Evolutionary conservation across 2,797 vertebrate species (phyloP).

Genomic region (Leptoclinus maculatus): DNA sequence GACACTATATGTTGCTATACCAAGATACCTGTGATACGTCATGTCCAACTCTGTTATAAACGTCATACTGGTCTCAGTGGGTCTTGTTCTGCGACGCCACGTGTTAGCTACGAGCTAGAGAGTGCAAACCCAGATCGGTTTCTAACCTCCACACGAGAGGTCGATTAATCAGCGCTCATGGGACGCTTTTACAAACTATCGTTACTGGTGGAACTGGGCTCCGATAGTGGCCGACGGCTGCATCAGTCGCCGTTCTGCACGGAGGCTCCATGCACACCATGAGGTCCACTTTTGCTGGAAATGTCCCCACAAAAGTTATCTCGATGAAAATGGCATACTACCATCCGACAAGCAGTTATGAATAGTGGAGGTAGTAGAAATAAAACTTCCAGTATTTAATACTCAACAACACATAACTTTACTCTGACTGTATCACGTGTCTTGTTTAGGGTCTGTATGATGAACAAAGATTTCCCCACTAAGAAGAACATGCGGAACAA

Average conservation of each 20-base stretch:
- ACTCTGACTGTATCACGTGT: not conserved
- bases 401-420: not conserved
- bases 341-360: not conserved
- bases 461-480: not conserved
- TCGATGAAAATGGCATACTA: not conserved
- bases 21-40: not conserved
- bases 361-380: not conserved
- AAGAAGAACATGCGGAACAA: not conserved
- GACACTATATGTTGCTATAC: not conserved
- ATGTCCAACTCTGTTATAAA: accelerated
- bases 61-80: not conserved
- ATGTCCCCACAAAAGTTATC: too few relatives aligned
- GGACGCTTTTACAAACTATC: not conserved
- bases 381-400: not conserved
- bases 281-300: too few relatives aligned
- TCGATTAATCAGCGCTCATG: not conserved
- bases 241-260: too few relatives aligned
- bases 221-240: too few relatives aligned
- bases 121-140: not conserved
- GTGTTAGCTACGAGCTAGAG: not conserved
- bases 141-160: not conserved
- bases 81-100: not conserved
- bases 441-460: not conserved
- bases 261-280: too few relatives aligned
- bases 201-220: too few relatives aligned